phyloP scores from a whole-genome alignment of 1,140 invertebrate species.

The Nasonia longicornis region DNA sequence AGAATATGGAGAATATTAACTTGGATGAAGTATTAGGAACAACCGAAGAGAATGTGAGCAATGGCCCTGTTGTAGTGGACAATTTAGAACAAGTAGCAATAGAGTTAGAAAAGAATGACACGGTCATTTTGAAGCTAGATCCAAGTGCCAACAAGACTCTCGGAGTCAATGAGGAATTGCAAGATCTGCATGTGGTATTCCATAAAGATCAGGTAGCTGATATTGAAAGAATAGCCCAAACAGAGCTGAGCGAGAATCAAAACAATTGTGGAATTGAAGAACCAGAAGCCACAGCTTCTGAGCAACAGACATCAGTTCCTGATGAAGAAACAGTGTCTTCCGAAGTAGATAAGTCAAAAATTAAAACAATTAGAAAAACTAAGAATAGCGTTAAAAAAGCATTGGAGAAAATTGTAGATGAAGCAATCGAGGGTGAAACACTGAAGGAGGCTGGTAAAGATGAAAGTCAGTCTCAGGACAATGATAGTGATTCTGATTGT shows the following conservation, averaged over 20 bases:
- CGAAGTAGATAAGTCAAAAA: neutral
- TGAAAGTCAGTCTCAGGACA: neutral
- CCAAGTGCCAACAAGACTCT: neutral
- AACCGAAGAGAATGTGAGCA: neutral
- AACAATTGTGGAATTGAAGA: conserved; percentile 6
- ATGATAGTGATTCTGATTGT: conserved; percentile 45
- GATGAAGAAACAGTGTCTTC: neutral
- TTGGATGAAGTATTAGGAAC: neutral
- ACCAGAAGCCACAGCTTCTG: neutral
- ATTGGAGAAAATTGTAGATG: conserved; percentile 10
- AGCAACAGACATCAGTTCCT: neutral
- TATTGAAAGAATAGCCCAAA: neutral
- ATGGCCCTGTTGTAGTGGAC: neutral
- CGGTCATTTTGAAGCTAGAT: conserved; percentile 7
- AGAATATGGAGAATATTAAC: neutral
- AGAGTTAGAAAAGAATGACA: neutral
- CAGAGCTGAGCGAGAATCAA: neutral
- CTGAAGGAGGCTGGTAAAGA: neutral
- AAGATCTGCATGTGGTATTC: conserved; percentile 21
- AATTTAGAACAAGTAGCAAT: conserved; percentile 10
- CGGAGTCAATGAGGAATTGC: neutral
- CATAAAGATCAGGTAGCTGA: conserved; percentile 2
- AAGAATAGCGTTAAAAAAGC: neutral
- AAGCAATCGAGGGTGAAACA: neutral
- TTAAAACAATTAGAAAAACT: neutral